phyloP scores from a whole-genome alignment of 2,113 vertebrate species.

The Syngnathoides biaculeatus region DNA sequence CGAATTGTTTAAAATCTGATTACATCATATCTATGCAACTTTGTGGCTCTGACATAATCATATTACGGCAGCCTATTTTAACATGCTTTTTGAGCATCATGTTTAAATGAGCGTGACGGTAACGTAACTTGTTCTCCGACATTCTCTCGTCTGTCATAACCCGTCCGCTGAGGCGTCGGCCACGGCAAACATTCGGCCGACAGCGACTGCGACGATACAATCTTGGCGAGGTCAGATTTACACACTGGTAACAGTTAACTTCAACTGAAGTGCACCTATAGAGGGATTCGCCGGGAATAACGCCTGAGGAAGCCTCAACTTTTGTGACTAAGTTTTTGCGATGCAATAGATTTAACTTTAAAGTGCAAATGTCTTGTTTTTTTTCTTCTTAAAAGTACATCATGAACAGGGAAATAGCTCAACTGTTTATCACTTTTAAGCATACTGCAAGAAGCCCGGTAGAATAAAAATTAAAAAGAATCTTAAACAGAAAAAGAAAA shows the following conservation, averaged over 20 bases:
- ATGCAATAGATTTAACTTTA: constrained; percentile 35
- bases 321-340: not conserved
- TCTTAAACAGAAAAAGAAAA: constrained; percentile 19
- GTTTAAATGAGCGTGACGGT: constrained; percentile 15
- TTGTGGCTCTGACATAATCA: constrained; percentile 25
- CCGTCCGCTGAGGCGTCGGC: not conserved
- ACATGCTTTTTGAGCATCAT: constrained; percentile 54
- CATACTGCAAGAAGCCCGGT: constrained; percentile 24
- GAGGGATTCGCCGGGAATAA: constrained; percentile 13
- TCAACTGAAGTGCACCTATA: constrained; percentile 17
- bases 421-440: constrained; percentile 25
- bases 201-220: constrained; percentile 17
- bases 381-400: constrained; percentile 24
- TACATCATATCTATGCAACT: constrained; percentile 23
- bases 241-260: constrained; percentile 8
- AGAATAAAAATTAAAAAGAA: constrained; percentile 7
- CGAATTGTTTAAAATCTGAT: constrained; percentile 4
- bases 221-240: constrained; percentile 6
- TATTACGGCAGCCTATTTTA: constrained; percentile 41
- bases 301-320: not conserved
- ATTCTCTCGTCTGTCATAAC: not conserved
- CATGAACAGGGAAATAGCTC: constrained; percentile 20
- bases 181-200: constrained; percentile 11
- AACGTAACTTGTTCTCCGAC: constrained; percentile 3
- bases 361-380: constrained; percentile 50